Evolutionary conservation across 2,797 vertebrate genomes (phyloP), one percentile per base, ranked within the genome.

Genomic region (Diplodus sargus): DNA sequence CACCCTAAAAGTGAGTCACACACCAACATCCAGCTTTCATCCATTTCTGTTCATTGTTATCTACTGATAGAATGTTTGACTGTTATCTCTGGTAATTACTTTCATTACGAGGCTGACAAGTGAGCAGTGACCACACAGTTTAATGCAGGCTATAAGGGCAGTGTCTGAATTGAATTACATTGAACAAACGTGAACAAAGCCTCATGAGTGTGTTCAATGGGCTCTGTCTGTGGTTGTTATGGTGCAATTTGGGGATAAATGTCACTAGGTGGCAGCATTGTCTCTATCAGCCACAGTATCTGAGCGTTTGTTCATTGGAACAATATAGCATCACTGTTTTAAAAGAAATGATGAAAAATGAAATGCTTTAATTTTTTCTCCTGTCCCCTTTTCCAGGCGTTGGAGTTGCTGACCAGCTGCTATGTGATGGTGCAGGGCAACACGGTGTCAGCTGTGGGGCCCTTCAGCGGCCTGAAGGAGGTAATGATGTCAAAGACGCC

Each of bases 361-460:
- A 5, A 54, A 28, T 23, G 11, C 3, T 62, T 23, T 22, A 4
- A 25, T 25, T 16, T 25, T 4, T 0, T 28, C 25, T 66, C 10
- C 39, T 66, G 8, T 83, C 71, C 22, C 68, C 17, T 0, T 34
- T 4, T 74, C 7, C 74, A 99, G 98, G 98, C 98, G 0, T 88
- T 99, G 74, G 98, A 99, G 89, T 90, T 99, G 76, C 89, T 99
- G 87, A 99, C 97, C 25, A 96, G 93, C 93, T 99, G 98, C 91
- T 99, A 99, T 8, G 96, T 99, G 80, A 97, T 99, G 98, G 97
- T 99, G 80, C 97, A 99, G 89, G 98, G 98, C 14, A 99, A 99
- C 93, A 99, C 98, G 0, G 97, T 99, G 80, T 99, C 97, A 22
- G 96, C 97, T 43, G 92, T 99, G 71, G 98, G 98, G 56, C 97